A percentile compares a stretch with the other conserved stretches of the same genome.
Evolutionary conservation across 2,113 vertebrate species (phyloP).

Genomic region (Toxotes chatareus): DNA sequence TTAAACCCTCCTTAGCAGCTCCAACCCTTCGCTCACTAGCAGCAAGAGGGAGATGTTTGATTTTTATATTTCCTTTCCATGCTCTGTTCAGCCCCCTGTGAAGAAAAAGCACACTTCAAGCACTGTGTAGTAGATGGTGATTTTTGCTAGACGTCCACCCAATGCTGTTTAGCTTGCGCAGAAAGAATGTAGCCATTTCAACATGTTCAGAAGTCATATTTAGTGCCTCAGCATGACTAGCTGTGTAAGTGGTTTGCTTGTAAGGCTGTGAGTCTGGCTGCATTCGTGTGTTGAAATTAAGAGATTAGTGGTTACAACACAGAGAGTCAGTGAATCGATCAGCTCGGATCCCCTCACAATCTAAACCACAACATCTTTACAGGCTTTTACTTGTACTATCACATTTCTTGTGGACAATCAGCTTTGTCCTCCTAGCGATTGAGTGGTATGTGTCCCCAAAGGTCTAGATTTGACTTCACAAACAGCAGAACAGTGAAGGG

Average conservation of each 20-base stretch:
- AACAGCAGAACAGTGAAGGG: too few relatives aligned
- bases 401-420: not conserved
- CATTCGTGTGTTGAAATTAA: not conserved
- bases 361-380: not conserved
- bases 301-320: not conserved
- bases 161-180: not conserved
- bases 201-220: not conserved
- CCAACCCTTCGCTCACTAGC: conserved; percentile 55
- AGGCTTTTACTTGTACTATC: not conserved
- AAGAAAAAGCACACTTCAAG: not conserved
- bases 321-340: not conserved
- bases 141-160: not conserved
- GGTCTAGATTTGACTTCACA: too few relatives aligned
- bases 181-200: not conserved
- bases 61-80: conserved; percentile 53
- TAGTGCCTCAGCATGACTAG: not conserved
- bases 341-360: not conserved
- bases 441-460: too few relatives aligned
- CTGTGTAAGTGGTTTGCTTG: not conserved
- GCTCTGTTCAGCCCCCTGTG: conserved; percentile 5
- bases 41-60: conserved; percentile 65
- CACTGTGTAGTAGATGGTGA: conserved; percentile 5
- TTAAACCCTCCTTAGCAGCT: conserved; percentile 73
- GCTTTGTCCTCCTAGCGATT: not conserved
- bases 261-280: not conserved